Percentiles rank a stretch among this genome's conserved stretches.
Conservation (phyloP, 2,797 vertebrate genomes). For the Neopelma chrysocephalum region DNA sequence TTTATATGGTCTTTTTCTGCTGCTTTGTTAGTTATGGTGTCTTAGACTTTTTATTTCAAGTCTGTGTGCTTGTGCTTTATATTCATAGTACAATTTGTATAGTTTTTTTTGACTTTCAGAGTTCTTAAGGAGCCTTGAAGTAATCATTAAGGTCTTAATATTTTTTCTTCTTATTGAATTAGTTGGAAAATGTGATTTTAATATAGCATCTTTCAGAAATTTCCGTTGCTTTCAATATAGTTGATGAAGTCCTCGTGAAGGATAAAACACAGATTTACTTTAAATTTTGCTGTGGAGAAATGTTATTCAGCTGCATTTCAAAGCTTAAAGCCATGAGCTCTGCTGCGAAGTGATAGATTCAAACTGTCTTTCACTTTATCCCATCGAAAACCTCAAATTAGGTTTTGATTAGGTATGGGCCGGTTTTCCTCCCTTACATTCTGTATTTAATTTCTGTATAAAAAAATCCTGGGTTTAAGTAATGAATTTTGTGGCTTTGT, state of each 20-base stretch:
- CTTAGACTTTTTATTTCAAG: neutral
- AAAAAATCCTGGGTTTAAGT: neutral
- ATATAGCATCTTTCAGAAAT: neutral
- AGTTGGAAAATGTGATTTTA: neutral
- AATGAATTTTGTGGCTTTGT: neutral
- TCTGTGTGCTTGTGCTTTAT: neutral
- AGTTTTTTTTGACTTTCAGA: neutral
- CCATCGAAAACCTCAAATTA: neutral
- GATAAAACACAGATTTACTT: neutral
- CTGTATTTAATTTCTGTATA: neutral
- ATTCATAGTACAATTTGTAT: neutral
- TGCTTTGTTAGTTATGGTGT: neutral
- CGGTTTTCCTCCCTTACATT: neutral
- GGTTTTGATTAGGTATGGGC: neutral
- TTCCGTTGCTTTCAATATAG: neutral
- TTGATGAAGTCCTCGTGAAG: neutral
- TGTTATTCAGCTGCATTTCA: neutral
- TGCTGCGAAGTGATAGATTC: neutral
- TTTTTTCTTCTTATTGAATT: neutral
- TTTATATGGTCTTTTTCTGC: neutral
- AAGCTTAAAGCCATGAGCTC: neutral
- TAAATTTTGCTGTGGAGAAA: neutral
- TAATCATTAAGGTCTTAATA: neutral
- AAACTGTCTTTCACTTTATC: neutral
- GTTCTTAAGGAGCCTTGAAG: neutral